Base-by-base conservation (phyloP, 2,113 vertebrate genomes). In the Brachyistius frenatus region DNA sequence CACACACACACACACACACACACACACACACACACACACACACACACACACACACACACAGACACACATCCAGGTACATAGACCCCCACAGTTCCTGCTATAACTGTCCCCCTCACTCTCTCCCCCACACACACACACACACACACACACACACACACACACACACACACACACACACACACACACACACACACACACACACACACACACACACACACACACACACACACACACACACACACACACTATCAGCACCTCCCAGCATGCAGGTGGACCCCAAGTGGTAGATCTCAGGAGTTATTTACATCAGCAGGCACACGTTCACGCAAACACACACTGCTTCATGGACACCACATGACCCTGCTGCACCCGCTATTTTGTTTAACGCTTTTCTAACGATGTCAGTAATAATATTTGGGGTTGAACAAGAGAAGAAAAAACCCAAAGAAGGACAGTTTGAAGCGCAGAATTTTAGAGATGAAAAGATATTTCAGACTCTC, bases 231-330 rank as follows among this genome's bases (percentile, higher is more conserved):
- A 81, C 2, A 67, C 49, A 32, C 65, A 56, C 77, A 36, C 36
- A 3, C 39, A 82, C 75, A 80, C 64, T 64, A 50, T 52, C 80
- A 72, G 55, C 70, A 73, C 72, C 61, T 77, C 77, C 44, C 80
- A 76, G 75, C 87, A 67, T 81, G 54, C 72, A 80, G 64, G 72
- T 82, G 68, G 72, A 23, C 84, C 50, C 68, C 64, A 57, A 78
- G 60, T 56, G 68, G 69, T 66, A 78, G 50, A 83, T 89, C 61
- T 81, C 35, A 0, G 66, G 73, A 84, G 55, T 81, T 73, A 81
- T 85, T 91, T 85, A 85, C 80, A 87, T 83, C 76, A 78, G 30
- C 63, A 15, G 23, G 23, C 66, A 64, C 62, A 61, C 66, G 4
- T 30, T 15, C 52, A 75, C 57, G 74, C 58, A 53, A 13, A 78